phyloP scores from a whole-genome alignment of 2,113 vertebrate species.

The Hirundichthys speculiger region DNA sequence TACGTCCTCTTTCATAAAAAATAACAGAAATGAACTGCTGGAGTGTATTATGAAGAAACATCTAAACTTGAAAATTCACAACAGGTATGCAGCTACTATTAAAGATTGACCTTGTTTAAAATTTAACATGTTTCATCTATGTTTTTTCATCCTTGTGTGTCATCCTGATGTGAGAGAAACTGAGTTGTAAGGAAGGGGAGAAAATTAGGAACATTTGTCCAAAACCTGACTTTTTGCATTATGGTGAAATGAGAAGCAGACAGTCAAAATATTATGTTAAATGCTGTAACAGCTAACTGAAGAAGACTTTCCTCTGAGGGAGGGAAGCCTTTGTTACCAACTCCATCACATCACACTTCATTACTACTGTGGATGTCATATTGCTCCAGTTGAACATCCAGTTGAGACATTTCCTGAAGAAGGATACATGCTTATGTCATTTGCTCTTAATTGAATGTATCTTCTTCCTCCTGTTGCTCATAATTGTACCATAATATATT shows the following conservation, averaged over 20 bases:
- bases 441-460: conserved; percentile 19
- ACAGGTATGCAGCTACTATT: background rate
- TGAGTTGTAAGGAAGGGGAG: too few species aligned
- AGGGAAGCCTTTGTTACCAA: conserved; percentile 9
- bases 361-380: conserved; percentile 43
- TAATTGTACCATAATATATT: background rate
- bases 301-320: conserved; percentile 27
- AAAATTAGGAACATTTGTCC: too few species aligned
- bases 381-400: conserved; percentile 40
- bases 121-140: background rate
- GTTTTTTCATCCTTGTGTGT: background rate
- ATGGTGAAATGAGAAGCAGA: conserved; percentile 2
- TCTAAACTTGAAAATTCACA: background rate
- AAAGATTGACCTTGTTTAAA: background rate
- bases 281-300: conserved; percentile 39
- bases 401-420: conserved; percentile 36
- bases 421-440: conserved; percentile 5
- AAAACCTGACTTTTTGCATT: too few species aligned
- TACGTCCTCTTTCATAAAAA: too few species aligned
- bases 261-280: background rate
- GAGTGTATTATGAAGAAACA: too few species aligned
- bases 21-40: too few species aligned
- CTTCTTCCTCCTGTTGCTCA: conserved; percentile 4
- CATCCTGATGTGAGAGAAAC: background rate
- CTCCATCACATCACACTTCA: conserved; percentile 38